phyloP scores from a whole-genome alignment of 2,888 invertebrate genomes.

The Drosophila formosana region DNA sequence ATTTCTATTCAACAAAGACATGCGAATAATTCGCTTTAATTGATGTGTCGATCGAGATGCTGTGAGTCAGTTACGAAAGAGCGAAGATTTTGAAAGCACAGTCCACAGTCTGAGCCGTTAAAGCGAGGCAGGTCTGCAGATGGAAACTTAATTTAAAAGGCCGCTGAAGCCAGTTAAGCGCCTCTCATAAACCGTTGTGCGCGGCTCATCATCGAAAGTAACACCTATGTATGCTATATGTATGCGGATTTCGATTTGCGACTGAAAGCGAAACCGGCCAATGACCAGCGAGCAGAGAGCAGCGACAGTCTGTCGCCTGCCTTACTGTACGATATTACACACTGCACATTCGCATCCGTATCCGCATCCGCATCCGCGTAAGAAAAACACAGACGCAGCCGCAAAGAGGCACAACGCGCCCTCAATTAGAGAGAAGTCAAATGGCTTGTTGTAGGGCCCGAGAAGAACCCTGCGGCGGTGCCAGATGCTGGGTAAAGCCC shows the following conservation, averaged over 20 bases:
- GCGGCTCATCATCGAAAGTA: conserved; percentile 32
- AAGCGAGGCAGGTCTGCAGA: neutral
- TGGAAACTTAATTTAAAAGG: too few species aligned
- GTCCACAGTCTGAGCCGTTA: neutral
- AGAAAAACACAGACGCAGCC: conserved; percentile 16
- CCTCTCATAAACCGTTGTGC: conserved; percentile 26
- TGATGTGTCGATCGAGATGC: too few species aligned
- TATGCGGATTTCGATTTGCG: conserved; percentile 16
- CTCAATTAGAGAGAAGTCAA: conserved; percentile 52
- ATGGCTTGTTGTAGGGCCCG: conserved; percentile 6
- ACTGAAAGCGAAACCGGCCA: conserved; percentile 34
- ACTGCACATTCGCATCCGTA: conserved; percentile 6
- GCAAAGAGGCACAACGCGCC: conserved; percentile 34
- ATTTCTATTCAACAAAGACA: neutral
- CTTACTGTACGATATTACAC: conserved; percentile 10
- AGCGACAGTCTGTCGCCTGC: conserved; percentile 7
- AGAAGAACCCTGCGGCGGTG: conserved; percentile 2
- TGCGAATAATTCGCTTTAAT: neutral
- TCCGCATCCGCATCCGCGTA: conserved; percentile 4
- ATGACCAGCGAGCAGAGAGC: neutral
- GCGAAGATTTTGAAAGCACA: too few species aligned
- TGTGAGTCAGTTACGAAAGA: too few species aligned
- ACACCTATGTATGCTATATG: conserved; percentile 10
- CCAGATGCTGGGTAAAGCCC: conserved; percentile 43
- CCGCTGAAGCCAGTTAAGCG: conserved; percentile 7